Evolutionary conservation across 2,113 vertebrate genomes (phyloP).

Genomic region (Prietella phreatophila): DNA sequence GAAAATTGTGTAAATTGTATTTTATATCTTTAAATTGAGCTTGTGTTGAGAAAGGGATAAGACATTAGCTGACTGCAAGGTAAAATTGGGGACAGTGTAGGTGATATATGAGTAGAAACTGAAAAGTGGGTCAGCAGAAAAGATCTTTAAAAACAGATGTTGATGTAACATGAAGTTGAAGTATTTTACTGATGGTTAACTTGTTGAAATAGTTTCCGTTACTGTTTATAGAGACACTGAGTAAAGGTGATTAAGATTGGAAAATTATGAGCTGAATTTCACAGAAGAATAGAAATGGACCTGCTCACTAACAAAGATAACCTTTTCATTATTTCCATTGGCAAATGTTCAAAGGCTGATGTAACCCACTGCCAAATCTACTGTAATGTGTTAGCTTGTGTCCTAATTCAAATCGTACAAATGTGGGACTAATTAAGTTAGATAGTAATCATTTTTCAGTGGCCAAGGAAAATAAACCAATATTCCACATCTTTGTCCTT

Average conservation of each 20-base stretch:
- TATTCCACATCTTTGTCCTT: neutral
- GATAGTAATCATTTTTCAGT: constrained; percentile 17
- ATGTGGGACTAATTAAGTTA: constrained; percentile 3
- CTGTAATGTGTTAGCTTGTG: constrained; percentile 10
- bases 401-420: constrained; percentile 18
- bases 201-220: constrained; percentile 38
- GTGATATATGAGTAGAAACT: constrained; percentile 53
- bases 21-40: constrained; percentile 45
- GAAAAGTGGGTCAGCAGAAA: constrained; percentile 19
- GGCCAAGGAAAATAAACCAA: constrained; percentile 13
- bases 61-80: constrained; percentile 66
- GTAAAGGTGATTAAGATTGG: constrained; percentile 43
- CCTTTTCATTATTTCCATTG: constrained; percentile 31
- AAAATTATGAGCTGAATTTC: constrained; percentile 26
- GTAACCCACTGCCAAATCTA: constrained; percentile 36
- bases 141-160: constrained; percentile 4
- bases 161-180: constrained; percentile 19
- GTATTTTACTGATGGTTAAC: constrained; percentile 54
- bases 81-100: constrained; percentile 70
- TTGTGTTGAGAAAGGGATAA: constrained; percentile 59
- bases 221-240: constrained; percentile 33
- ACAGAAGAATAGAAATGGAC: constrained; percentile 26
- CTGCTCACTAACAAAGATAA: constrained; percentile 26
- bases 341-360: constrained; percentile 37
- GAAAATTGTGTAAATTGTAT: neutral